Evolutionary conservation across 2,888 invertebrate species (phyloP), one percentile per base, ranked within the genome.

Genomic region (Stenichneumon culpator): DNA sequence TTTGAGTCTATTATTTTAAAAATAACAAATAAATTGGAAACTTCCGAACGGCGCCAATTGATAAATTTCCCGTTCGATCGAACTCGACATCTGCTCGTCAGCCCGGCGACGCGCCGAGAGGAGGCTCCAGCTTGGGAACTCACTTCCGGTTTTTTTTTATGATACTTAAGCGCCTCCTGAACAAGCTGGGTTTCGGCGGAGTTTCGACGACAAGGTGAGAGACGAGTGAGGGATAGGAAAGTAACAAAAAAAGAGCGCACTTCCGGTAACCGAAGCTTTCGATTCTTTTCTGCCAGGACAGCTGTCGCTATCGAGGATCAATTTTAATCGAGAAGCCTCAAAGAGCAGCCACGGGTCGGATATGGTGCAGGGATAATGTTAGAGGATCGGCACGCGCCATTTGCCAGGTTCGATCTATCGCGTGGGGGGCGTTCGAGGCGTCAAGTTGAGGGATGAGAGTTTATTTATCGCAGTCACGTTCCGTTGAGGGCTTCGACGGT

Each of bases 381-480:
- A 47, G 75, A 68, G 68, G 70, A 80, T 79, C 65, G 83, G 82
- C 86, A 86, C 83, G 85, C 80, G 86, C 69, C 83, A 84, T 80
- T 85, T 44, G 73, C 74, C 73, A 52, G 65, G 19, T 36, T 36
- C 32, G 65, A 65, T 52, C 65, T 5, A 19, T n/a, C 4, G 19
- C 32, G 44, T 47, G 74, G 63, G 63, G 73, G 68, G 9, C 60
- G 52, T 36, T 47, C 32, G 19, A 22, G 69, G 83, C 75, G 75
- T 84, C 82, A 65, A 78, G 69, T 79, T 47, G 69, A 72, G 79
- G 81, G 79, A 77, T 77, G 80, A 65, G 79, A 63, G 73, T 79
- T 63, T 52, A 79, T 87, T 86, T 83, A 85, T 82, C 78, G 69
- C 54, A 67, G 75, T 85, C 87, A 87, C 88, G 86, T 88, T 86